Evolutionary conservation across 2,113 vertebrate genomes (phyloP).

Genomic region (Platysteira castanea): DNA sequence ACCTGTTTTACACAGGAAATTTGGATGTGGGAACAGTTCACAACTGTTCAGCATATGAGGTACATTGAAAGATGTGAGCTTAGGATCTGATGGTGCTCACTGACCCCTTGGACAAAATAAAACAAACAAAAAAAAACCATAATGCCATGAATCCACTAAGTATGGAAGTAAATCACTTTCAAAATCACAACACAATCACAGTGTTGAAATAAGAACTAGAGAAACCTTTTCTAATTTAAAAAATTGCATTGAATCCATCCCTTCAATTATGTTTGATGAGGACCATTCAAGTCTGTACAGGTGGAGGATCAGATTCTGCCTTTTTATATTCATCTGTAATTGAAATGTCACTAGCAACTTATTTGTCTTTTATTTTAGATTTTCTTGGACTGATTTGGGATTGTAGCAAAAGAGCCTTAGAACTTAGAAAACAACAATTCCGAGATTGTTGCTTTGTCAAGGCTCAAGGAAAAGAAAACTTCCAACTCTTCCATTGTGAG

Average conservation of each 20-base stretch:
- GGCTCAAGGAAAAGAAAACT: not conserved
- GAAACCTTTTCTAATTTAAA: not conserved
- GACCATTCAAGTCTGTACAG: not conserved
- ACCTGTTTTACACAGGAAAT: not conserved
- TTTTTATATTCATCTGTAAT: not conserved
- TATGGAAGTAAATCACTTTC: not conserved
- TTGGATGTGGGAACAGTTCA: not conserved
- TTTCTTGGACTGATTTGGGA: not conserved
- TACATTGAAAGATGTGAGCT: not conserved
- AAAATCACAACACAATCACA: not conserved
- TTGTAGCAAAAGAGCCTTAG: not conserved
- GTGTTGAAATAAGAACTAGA: not conserved
- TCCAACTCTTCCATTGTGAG: not conserved
- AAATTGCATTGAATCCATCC: not conserved
- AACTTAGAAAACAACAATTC: not conserved
- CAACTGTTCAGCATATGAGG: not conserved
- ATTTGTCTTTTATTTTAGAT: not conserved
- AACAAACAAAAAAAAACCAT: not conserved
- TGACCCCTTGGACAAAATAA: not conserved
- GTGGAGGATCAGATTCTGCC: not conserved
- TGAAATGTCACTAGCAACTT: not conserved
- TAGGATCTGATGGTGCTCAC: not conserved
- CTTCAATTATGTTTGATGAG: not conserved
- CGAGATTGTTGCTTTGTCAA: not conserved
- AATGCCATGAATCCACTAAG: not conserved